Evolutionary conservation across 2,888 invertebrate genomes (phyloP), one percentile per base, ranked within the genome.

Genomic region (Rotaria macrura): DNA sequence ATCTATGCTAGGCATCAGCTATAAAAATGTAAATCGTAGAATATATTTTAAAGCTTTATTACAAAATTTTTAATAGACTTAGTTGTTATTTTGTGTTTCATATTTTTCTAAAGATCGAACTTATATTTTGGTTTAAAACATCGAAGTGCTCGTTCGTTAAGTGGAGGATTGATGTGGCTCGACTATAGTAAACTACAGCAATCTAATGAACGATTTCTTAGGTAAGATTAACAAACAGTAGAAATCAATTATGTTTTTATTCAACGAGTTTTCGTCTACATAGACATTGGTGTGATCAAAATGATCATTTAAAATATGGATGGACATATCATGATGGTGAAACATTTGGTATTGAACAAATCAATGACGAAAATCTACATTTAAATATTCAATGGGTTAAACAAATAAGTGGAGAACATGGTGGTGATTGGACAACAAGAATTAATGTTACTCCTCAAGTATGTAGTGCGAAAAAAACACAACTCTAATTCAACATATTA

Each of bases 91-190:
- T 14, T 47, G 5, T 0, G 14, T 47, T 47, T 47, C 47, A 23
- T 25, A 6, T 43, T 43, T 25, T 14, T 38, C 9, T 79, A 23
- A 7, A 85, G 91, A 85, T 89, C 91, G 10, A 88, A 90, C 29
- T 85, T 89, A n/a, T 91, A 91, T 87, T 91, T 91, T 89, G 91
- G 91, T 9, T 85, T 99, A 90, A 95, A 96, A 91, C 95, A 95
- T 0, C 92, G 97, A 85, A 95, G 95, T 90, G 95, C 96, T 0
- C 92, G 94, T 85, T 96, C 97, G 0, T 93, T 96, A 1, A 94
- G 96, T 0, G 94, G 96, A 89, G 99, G 99, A 0, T 92, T 97
- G 40, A 97, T 98, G 96, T 98, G 97, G 98, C 96, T 96, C 85
- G 85, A 0, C 94, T 95, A 89, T 79, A 20, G 25, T 25, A 79